phyloP scores from a whole-genome alignment of 64 coral and sea anemone species.

The Stichodactyla mertensii region DNA sequence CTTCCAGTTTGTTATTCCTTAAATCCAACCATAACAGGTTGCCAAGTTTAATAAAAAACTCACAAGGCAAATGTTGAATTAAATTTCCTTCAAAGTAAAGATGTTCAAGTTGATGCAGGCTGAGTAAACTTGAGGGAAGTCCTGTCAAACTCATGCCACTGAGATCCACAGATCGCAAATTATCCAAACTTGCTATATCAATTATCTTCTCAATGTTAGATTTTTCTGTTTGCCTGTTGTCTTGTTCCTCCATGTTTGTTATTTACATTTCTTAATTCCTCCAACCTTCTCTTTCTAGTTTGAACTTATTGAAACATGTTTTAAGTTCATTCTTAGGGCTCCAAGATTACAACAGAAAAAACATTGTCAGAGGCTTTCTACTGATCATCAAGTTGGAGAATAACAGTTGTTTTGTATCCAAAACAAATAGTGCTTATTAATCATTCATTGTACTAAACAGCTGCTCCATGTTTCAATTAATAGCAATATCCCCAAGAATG shows the following conservation, averaged over 20 bases:
- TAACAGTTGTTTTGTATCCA: background rate
- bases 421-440: slow-evolving; percentile 4
- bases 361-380: background rate
- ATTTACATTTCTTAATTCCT: too few species aligned
- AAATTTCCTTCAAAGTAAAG: slow-evolving; percentile 60
- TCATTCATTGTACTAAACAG: background rate
- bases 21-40: slow-evolving; percentile 74
- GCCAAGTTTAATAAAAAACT: slow-evolving; percentile 39
- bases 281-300: background rate
- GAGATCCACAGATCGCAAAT: slow-evolving; percentile 38
- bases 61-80: slow-evolving; percentile 46
- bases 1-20: slow-evolving; percentile 49
- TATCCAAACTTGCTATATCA: background rate
- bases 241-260: background rate
- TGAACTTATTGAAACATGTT: background rate
- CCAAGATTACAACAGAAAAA: background rate
- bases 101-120: slow-evolving; percentile 41
- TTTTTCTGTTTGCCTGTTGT: background rate
- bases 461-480: background rate
- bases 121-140: slow-evolving; percentile 31
- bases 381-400: background rate
- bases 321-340: background rate
- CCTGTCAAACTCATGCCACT: slow-evolving; percentile 34
- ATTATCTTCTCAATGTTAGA: background rate
- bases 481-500: background rate